These are phyloP conservation scores for Leucozona laternaria DNA, from an alignment of 2,888 invertebrate genomes.

Conservation along the genomic window DNA sequence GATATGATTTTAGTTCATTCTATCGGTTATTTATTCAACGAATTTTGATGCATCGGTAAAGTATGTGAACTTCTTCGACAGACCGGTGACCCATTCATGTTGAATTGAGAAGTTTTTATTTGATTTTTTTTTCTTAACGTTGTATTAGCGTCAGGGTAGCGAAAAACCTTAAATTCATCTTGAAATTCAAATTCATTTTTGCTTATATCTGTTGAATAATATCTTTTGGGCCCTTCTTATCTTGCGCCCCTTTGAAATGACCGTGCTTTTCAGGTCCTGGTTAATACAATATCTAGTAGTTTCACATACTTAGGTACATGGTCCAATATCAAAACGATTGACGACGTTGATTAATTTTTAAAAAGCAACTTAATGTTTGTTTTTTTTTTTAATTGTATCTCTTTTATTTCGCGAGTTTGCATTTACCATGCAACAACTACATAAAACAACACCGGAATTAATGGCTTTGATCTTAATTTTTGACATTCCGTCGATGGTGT, in stretches of 20 bases:
- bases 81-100: too few species aligned
- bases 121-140: too few species aligned
- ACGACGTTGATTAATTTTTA: constrained; percentile 38
- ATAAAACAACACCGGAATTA: constrained; percentile 49
- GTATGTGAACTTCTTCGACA: too few species aligned
- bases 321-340: constrained; percentile 46
- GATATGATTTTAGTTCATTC: too few species aligned
- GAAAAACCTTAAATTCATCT: too few species aligned
- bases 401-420: neutral
- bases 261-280: neutral
- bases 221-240: neutral
- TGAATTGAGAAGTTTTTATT: too few species aligned
- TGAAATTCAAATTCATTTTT: neutral
- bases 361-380: constrained; percentile 25
- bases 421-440: neutral
- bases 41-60: too few species aligned
- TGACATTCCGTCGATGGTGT: constrained; percentile 56
- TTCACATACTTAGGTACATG: neutral
- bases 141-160: too few species aligned
- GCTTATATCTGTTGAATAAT: neutral
- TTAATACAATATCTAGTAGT: neutral
- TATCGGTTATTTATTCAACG: too few species aligned
- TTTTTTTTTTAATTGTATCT: constrained; percentile 6
- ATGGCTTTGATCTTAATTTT: constrained; percentile 70
- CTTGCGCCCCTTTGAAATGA: neutral